Evolutionary conservation across 1,140 invertebrate genomes (phyloP).

Genomic region (Penaeus japonicus): DNA sequence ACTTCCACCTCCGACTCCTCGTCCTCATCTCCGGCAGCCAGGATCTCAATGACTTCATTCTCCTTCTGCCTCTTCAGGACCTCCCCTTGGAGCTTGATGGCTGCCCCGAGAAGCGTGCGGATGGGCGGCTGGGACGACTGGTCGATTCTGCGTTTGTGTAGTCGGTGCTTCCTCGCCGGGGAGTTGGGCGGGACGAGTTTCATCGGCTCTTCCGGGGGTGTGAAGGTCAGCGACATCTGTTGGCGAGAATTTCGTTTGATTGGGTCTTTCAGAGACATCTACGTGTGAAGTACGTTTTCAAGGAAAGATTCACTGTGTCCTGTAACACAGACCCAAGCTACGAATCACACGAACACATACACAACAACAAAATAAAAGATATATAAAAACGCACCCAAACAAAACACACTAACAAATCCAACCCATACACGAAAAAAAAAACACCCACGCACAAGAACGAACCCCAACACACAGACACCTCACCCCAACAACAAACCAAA

Average conservation of each 20-base stretch:
- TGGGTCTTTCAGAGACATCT: not conserved
- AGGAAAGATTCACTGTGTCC: too few relatives aligned
- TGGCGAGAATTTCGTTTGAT: not conserved
- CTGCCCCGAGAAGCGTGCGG: constrained; percentile 14
- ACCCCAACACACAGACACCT: too few relatives aligned
- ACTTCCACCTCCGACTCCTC: not conserved
- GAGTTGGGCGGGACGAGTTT: not conserved
- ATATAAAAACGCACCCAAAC: too few relatives aligned
- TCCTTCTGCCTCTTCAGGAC: not conserved
- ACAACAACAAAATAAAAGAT: too few relatives aligned
- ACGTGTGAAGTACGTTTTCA: too few relatives aligned
- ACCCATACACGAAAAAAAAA: too few relatives aligned
- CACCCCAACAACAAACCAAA: not conserved
- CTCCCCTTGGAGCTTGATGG: not conserved
- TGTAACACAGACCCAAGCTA: too few relatives aligned
- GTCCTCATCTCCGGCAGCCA: not conserved
- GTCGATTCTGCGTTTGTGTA: not conserved
- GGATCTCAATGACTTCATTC: not conserved
- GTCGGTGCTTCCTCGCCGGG: not conserved
- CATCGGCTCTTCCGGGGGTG: not conserved
- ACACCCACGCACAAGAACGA: too few relatives aligned
- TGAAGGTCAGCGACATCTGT: constrained; percentile 30
- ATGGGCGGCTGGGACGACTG: constrained; percentile 9
- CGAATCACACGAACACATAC: too few relatives aligned
- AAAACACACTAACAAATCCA: too few relatives aligned